Conservation (phyloP, 2,797 vertebrate species). For the Podarcis siculus region DNA sequence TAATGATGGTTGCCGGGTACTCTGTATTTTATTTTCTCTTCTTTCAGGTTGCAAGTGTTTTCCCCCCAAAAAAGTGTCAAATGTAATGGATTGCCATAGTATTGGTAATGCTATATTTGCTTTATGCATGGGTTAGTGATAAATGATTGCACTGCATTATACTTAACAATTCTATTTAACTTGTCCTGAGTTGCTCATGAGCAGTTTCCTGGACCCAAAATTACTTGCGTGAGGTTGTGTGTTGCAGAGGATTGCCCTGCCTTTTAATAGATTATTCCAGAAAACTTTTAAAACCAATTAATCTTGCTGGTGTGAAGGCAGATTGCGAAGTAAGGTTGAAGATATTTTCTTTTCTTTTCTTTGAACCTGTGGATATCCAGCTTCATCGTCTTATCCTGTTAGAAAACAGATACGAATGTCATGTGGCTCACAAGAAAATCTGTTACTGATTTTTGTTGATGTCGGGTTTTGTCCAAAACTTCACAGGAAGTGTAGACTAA, state of each 20-base stretch:
- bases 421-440: background rate
- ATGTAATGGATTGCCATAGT: conserved; percentile 34
- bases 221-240: background rate
- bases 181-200: conserved; percentile 36
- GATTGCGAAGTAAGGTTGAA: background rate
- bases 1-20: conserved; percentile 5
- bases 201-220: conserved; percentile 1
- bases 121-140: conserved; percentile 34
- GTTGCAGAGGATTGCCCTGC: background rate
- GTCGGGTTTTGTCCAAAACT: background rate
- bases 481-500: background rate
- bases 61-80: background rate
- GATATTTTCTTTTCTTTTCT: background rate
- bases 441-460: background rate
- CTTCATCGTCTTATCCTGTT: background rate
- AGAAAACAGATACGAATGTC: background rate
- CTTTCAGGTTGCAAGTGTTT: conserved; percentile 11
- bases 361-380: background rate
- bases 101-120: conserved; percentile 24
- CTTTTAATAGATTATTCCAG: background rate
- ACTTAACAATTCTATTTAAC: conserved; percentile 48
- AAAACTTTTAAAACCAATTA: background rate
- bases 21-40: conserved; percentile 6
- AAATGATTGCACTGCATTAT: conserved; percentile 24
- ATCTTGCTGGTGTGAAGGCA: background rate